A percentile compares a stretch with the other conserved stretches of the same genome.
Conservation (phyloP, 2,888 invertebrate species). For the Caenorhabditis sinica region DNA sequence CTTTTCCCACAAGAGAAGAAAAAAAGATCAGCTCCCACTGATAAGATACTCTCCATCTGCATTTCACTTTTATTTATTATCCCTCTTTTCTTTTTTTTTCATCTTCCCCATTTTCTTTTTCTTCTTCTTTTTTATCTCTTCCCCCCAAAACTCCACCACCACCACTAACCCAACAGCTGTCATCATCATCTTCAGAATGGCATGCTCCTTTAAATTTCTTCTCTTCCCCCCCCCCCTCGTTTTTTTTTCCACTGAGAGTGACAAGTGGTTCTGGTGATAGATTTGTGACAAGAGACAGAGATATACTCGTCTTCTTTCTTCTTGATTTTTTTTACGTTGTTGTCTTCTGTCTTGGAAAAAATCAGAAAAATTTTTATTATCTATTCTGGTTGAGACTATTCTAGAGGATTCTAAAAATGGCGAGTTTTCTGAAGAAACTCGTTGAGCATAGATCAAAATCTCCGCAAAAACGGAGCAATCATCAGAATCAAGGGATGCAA, state of each 20-base stretch:
- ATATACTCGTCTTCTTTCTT: conserved; percentile 6
- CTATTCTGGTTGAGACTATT: not conserved
- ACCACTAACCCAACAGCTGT: conserved; percentile 13
- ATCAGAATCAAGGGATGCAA: not conserved
- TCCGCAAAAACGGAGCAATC: conserved; percentile 64
- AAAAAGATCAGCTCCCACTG: not conserved
- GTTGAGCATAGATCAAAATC: conserved; percentile 71
- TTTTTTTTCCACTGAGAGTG: conserved; percentile 23
- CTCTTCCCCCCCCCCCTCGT: not conserved
- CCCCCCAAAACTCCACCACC: too few species aligned
- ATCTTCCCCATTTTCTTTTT: not conserved
- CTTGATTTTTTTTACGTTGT: not conserved
- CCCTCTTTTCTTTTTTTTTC: not conserved
- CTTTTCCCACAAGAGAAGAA: too few species aligned
- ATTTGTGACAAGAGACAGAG: conserved; percentile 33
- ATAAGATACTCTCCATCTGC: not conserved
- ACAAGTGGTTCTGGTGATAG: conserved; percentile 52
- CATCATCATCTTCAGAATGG: not conserved
- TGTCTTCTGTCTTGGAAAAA: not conserved
- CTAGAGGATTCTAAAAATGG: conserved; percentile 63
- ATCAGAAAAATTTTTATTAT: not conserved
- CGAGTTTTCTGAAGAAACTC: conserved; percentile 70
- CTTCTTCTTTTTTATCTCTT: too few species aligned
- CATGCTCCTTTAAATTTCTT: conserved; percentile 22
- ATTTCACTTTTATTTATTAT: conserved; percentile 30